Evolutionary conservation across 1,140 invertebrate species (phyloP).

Genomic region (Trichonephila clavata): DNA sequence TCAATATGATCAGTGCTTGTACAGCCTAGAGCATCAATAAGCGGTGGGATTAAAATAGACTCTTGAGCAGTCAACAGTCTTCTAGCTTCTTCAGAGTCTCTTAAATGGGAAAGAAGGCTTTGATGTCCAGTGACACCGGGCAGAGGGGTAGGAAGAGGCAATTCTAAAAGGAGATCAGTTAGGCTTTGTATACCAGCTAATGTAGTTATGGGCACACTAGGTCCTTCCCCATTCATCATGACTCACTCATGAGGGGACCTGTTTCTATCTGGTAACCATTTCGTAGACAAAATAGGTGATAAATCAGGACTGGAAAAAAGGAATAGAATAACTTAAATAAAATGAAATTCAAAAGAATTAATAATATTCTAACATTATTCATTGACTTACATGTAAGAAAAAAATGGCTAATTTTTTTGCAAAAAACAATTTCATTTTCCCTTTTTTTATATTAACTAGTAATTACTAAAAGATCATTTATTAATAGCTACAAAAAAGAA

Average conservation of each 20-base stretch:
- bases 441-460: too few species aligned
- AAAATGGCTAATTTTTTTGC: too few species aligned
- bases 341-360: background rate
- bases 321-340: background rate
- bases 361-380: too few species aligned
- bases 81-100: slow-evolving; percentile 95
- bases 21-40: slow-evolving; percentile 90
- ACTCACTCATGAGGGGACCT: background rate
- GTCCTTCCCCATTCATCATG: slow-evolving; percentile 95
- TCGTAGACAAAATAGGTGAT: background rate
- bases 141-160: slow-evolving; percentile 93
- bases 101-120: slow-evolving; percentile 89
- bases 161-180: slow-evolving; percentile 95
- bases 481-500: too few species aligned
- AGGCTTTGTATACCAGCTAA: slow-evolving; percentile 97
- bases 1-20: slow-evolving; percentile 95
- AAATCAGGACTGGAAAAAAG: background rate
- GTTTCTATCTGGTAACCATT: slow-evolving; percentile 6
- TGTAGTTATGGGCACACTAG: slow-evolving; percentile 97
- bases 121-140: slow-evolving; percentile 88
- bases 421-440: too few species aligned
- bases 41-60: slow-evolving; percentile 80
- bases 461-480: too few species aligned
- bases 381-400: too few species aligned
- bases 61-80: slow-evolving; percentile 85